Conservation (phyloP, 1,140 invertebrate genomes). For the Anastrepha ludens region DNA sequence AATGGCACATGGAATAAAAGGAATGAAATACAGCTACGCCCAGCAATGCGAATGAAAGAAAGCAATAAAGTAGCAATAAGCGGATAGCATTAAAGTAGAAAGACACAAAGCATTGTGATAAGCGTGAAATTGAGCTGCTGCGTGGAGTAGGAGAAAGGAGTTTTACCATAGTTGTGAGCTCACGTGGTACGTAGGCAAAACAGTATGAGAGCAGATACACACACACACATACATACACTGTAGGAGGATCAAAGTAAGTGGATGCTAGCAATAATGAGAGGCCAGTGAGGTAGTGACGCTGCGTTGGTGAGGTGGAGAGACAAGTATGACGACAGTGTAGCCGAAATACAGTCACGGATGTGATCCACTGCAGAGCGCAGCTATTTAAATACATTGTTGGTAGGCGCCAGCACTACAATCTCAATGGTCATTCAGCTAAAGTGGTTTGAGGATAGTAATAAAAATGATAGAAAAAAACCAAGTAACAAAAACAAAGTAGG, state of each 20-base stretch:
- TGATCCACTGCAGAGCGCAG: too few relatives aligned
- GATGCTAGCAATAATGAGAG: too few relatives aligned
- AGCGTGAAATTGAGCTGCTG: constrained; percentile 12
- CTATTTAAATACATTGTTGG: neutral
- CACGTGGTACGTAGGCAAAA: too few relatives aligned
- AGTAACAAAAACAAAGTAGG: neutral
- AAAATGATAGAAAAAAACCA: neutral
- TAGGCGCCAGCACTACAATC: neutral
- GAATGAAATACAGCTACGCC: constrained; percentile 57
- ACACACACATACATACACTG: too few relatives aligned
- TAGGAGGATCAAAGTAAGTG: too few relatives aligned
- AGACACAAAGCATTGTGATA: constrained; percentile 6
- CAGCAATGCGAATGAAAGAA: constrained; percentile 59
- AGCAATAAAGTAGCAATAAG: constrained; percentile 68
- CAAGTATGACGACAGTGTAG: too few relatives aligned
- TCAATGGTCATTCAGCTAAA: constrained; percentile 28
- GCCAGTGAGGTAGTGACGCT: too few relatives aligned
- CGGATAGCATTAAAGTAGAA: constrained; percentile 41
- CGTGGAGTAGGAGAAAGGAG: neutral
- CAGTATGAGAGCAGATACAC: too few relatives aligned
- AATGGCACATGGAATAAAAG: neutral
- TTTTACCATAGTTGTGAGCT: neutral
- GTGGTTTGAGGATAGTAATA: neutral
- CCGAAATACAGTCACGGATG: too few relatives aligned
- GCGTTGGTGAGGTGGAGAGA: too few relatives aligned